Percentiles rank a stretch among this genome's conserved stretches.
Conservation (phyloP, 92 coral and sea anemone species). For the Palythoa grandiflora region DNA sequence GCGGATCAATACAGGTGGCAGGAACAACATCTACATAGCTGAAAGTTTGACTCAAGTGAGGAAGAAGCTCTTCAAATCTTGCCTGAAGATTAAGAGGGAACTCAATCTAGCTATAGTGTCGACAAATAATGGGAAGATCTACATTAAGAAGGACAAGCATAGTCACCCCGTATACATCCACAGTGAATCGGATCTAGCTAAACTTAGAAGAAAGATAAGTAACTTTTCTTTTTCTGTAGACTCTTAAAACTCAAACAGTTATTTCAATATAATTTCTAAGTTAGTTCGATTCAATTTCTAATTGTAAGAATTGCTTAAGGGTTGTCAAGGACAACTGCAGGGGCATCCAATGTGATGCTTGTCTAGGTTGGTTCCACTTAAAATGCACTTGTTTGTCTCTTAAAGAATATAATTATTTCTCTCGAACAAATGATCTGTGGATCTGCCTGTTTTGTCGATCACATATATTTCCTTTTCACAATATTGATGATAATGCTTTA, state of each 20-base stretch:
- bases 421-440: conserved; percentile 55
- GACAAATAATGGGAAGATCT: too few relatives aligned
- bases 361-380: conserved; percentile 58
- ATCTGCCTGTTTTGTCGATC: conserved; percentile 47
- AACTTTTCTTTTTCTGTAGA: conserved; percentile 1
- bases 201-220: conserved; percentile 22
- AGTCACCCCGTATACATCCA: conserved; percentile 3
- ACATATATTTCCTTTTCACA: conserved; percentile 51
- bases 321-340: neutral
- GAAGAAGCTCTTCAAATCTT: too few relatives aligned
- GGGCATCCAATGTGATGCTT: conserved; percentile 59
- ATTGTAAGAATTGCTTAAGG: conserved; percentile 57
- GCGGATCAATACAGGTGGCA: too few relatives aligned
- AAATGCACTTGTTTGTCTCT: conserved; percentile 53
- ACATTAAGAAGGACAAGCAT: neutral
- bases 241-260: neutral
- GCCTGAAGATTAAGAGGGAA: too few relatives aligned
- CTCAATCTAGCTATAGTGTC: too few relatives aligned
- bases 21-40: too few relatives aligned
- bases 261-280: neutral
- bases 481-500: conserved; percentile 27
- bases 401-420: conserved; percentile 56
- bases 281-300: neutral
- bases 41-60: too few relatives aligned
- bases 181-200: conserved; percentile 4